A percentile compares a stretch with the other conserved stretches of the same genome.
Evolutionary conservation across 2,888 invertebrate species (phyloP).

Genomic region (Gymnocheta viridis): DNA sequence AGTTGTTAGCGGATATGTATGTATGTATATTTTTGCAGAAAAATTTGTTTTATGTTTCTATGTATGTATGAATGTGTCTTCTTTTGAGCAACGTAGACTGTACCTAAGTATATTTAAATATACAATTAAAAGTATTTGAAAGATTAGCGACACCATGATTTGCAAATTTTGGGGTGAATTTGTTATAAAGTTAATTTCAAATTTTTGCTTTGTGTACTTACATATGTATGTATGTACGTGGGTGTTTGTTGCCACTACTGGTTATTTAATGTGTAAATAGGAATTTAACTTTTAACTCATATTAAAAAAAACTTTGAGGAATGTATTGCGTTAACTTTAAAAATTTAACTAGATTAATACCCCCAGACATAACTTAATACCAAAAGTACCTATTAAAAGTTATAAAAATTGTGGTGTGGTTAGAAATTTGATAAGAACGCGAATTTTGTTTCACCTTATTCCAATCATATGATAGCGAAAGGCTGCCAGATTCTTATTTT

Average conservation of each 20-base stretch:
- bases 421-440: neutral
- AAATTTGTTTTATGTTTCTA: no score
- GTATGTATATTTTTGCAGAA: no score
- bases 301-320: neutral
- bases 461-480: neutral
- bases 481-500: neutral
- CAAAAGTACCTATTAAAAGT: neutral
- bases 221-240: neutral
- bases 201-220: neutral
- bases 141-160: constrained; percentile 12
- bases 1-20: neutral
- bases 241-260: neutral
- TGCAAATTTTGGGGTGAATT: constrained; percentile 6
- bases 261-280: neutral
- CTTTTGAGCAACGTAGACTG: neutral
- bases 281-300: neutral
- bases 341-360: no score
- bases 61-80: no score
- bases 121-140: neutral
- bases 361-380: no score
- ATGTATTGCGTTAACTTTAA: constrained; percentile 11
- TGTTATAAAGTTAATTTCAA: no score
- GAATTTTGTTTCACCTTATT: constrained; percentile 19
- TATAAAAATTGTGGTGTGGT: neutral
- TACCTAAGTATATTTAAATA: no score